These are phyloP conservation scores for Nannoperca australis DNA, from an alignment of 2,797 vertebrate genomes.

Conservation along the genomic window DNA sequence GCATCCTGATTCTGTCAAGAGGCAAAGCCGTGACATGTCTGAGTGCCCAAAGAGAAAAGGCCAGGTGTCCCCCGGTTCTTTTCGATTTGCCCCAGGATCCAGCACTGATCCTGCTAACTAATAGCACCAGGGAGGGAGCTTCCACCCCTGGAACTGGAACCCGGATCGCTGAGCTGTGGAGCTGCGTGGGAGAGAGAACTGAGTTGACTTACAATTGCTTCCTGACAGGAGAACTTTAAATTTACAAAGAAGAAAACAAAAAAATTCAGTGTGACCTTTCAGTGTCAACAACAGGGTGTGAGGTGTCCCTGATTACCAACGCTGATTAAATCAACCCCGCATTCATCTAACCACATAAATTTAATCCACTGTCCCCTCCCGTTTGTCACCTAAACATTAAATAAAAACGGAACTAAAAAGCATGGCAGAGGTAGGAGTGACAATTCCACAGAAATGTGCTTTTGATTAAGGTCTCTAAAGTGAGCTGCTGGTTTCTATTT, in stretches of 20 bases:
- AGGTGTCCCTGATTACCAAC: conserved; percentile 19
- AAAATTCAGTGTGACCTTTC: conserved; percentile 12
- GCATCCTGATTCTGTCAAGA: conserved; percentile 72
- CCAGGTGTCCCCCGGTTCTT: conserved; percentile 68
- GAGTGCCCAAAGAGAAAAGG: conserved; percentile 80
- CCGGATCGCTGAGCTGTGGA: conserved; percentile 73
- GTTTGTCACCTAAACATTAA: conserved; percentile 30
- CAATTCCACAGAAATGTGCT: conserved; percentile 48
- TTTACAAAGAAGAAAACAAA: conserved; percentile 38
- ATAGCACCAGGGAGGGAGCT: conserved; percentile 65
- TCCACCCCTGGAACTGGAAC: conserved; percentile 72
- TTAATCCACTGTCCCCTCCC: neutral
- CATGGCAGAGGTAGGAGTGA: conserved; percentile 30
- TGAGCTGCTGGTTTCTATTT: conserved; percentile 68
- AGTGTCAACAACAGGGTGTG: conserved; percentile 22
- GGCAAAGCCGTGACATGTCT: conserved; percentile 72
- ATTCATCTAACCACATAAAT: conserved; percentile 8
- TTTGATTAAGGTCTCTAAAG: conserved; percentile 45
- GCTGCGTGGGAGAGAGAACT: conserved; percentile 54
- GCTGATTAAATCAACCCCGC: conserved; percentile 16
- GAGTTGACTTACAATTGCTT: conserved; percentile 52
- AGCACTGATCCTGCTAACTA: conserved; percentile 68
- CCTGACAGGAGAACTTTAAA: conserved; percentile 33
- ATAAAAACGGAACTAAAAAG: conserved; percentile 28
- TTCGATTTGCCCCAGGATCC: conserved; percentile 35